Base-by-base conservation (phyloP, 2,797 vertebrate genomes). In the Babyrousa celebensis region DNA sequence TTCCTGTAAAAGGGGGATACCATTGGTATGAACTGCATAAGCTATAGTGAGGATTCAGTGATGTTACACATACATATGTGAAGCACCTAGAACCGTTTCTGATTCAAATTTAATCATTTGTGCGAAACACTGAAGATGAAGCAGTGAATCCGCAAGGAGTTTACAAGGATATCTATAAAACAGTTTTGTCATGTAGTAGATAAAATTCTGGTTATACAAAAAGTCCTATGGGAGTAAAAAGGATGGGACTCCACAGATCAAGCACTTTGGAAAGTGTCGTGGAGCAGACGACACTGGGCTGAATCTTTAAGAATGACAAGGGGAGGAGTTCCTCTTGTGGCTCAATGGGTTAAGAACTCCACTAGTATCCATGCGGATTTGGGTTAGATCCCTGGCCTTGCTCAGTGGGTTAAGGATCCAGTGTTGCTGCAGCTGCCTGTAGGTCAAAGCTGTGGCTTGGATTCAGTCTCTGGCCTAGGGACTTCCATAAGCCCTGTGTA, bases 151-250 rank as follows among this genome's bases (percentile, higher is more conserved):
- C 78, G 80, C 70, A 89, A 82, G 82, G 25, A 85, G 5, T 12
- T 90, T 70, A 85, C 21, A 43, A 78, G 62, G 17, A 88, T 78
- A 62, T 75, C 93, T 83, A 72, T 63, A 75, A 91, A 89, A 92
- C 7, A 54, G 54, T 70, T 92, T 92, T 75, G 48, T 79, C 80
- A 56, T 8, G 58, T 15, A 72, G 21, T 71, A 20, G 68, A 40
- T 80, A 65, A 95, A 89, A 56, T 70, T 85, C 20, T 75, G 43
- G 63, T 36, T 84, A 79, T 68, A 82, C 68, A 56, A n/a, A 75
- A 94, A 71, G 65, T 68, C 72, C 15, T 56, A 77, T 27, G 78
- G 21, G 54, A 68, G 14, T 56, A 29, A 70, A 62, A 94, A 82
- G 88, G 54, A 48, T 43, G 63, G 40, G 17, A 80, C 65, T 94